Percentiles rank a stretch among this genome's conserved stretches.
These are phyloP conservation scores for Ploceus nigricollis DNA, from an alignment of 2,113 vertebrate species.

Conservation along the genomic window DNA sequence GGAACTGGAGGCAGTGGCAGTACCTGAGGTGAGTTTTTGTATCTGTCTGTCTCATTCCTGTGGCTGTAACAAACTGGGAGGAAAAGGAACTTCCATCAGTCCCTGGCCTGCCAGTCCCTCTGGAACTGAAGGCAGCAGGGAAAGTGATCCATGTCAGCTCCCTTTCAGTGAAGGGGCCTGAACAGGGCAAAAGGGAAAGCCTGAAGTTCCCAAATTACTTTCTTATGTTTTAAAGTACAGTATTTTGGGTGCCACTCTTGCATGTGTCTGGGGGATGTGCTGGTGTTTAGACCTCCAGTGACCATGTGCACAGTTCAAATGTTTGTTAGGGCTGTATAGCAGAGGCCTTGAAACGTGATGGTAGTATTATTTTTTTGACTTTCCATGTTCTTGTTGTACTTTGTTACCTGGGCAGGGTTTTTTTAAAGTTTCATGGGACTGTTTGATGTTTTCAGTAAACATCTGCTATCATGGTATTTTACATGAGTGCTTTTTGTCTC, in stretches of 20 bases:
- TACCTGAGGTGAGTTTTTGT: background rate
- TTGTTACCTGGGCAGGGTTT: background rate
- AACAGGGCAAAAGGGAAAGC: background rate
- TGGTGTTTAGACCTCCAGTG: background rate
- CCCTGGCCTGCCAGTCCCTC: background rate
- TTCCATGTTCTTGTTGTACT: background rate
- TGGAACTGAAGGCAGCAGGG: background rate
- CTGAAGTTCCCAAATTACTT: background rate
- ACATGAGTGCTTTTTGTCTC: background rate
- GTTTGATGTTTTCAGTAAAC: background rate
- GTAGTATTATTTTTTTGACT: background rate
- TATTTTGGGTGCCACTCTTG: background rate
- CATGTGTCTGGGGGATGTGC: background rate
- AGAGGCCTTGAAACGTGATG: background rate
- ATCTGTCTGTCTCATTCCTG: background rate
- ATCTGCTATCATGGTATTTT: background rate
- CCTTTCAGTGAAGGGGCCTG: background rate
- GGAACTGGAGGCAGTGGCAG: background rate
- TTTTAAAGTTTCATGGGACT: background rate
- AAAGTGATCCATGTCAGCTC: background rate
- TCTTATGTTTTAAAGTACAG: background rate
- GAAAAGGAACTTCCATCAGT: background rate
- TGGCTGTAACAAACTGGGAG: background rate
- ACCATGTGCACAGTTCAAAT: background rate
- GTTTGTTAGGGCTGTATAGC: background rate